A percentile compares a stretch with the other conserved stretches of the same genome.
These are phyloP conservation scores for Scytalopus superciliaris DNA, from an alignment of 2,113 vertebrate species.

Conservation along the genomic window DNA sequence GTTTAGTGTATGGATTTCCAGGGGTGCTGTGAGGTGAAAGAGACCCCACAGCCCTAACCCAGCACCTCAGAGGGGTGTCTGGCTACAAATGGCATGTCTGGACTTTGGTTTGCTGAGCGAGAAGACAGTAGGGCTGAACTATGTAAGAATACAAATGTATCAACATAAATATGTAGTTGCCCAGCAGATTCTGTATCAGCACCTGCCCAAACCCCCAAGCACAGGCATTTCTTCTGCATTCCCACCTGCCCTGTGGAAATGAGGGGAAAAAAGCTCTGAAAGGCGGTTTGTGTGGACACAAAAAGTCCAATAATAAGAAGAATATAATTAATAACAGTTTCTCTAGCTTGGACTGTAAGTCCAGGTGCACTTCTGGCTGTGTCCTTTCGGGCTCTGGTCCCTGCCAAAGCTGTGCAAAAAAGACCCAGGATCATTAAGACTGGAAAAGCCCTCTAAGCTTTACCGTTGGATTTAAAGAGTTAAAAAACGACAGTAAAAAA, in stretches of 20 bases:
- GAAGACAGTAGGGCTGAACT: too few species aligned
- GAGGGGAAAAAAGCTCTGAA: not conserved
- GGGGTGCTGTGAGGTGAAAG: accelerated
- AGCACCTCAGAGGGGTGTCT: accelerated
- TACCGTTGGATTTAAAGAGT: not conserved
- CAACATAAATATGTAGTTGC: too few species aligned
- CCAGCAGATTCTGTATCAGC: too few species aligned
- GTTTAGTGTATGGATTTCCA: accelerated
- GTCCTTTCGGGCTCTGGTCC: not conserved
- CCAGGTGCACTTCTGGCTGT: not conserved
- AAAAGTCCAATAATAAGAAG: not conserved
- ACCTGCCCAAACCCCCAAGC: not conserved
- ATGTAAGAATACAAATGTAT: too few species aligned
- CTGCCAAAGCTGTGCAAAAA: not conserved
- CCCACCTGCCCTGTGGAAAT: not conserved
- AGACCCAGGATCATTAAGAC: not conserved
- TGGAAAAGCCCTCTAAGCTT: not conserved
- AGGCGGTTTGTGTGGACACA: accelerated
- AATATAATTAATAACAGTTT: not conserved
- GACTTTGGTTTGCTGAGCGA: not conserved
- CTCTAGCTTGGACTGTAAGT: not conserved
- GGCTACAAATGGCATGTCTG: not conserved
- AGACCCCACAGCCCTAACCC: not conserved
- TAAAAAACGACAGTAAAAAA: not conserved
- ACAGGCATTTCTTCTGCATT: not conserved